Evolutionary conservation across 1,140 invertebrate species (phyloP).

Genomic region (Nymphalis io): DNA sequence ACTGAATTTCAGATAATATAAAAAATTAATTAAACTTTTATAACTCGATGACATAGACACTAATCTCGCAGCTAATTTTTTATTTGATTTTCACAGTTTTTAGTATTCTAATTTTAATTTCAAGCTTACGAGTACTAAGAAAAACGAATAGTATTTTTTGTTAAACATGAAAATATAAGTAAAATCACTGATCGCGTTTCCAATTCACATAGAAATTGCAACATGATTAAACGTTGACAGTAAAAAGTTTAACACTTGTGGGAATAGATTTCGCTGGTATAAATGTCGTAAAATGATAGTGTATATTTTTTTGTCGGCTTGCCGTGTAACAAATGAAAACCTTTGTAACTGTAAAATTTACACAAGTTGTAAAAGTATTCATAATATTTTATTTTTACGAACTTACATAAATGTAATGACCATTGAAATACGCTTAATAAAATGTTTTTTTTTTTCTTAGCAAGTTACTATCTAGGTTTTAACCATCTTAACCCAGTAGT

Average conservation of each 20-base stretch:
- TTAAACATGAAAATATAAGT: neutral
- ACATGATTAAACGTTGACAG: slow-evolving; percentile 21
- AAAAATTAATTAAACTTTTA: neutral
- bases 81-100: too few relatives aligned
- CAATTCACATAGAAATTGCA: slow-evolving; percentile 34
- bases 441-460: too few relatives aligned
- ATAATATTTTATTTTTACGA: too few relatives aligned
- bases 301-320: neutral
- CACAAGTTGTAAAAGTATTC: neutral
- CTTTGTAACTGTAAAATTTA: neutral
- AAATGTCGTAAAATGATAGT: slow-evolving; percentile 21
- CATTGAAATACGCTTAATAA: too few relatives aligned
- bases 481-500: too few relatives aligned
- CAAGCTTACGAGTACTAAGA: too few relatives aligned
- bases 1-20: neutral
- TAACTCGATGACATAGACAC: too few relatives aligned
- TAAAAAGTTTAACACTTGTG: slow-evolving; percentile 30
- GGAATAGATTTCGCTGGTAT: slow-evolving; percentile 25
- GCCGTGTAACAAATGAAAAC: neutral
- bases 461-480: too few relatives aligned
- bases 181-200: slow-evolving; percentile 2
- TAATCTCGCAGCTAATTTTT: too few relatives aligned
- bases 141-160: too few relatives aligned
- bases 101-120: too few relatives aligned
- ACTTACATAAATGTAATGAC: too few relatives aligned